phyloP scores from a whole-genome alignment of 2,797 vertebrate genomes.

The Pseudocheirus occidentalis region DNA sequence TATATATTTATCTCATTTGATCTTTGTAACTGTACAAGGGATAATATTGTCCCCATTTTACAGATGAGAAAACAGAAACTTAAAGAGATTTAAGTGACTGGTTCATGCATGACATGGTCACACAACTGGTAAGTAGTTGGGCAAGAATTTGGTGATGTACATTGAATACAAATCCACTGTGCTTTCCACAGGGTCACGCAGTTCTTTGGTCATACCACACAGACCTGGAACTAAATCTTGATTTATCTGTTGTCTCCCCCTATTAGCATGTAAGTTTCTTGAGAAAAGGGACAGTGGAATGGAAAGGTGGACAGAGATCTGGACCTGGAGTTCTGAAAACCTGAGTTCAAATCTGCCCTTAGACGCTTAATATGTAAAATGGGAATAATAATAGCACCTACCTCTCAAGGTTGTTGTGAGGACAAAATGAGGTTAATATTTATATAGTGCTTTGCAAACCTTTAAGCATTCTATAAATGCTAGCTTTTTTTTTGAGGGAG shows the following conservation, averaged over 20 bases:
- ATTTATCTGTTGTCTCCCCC: neutral
- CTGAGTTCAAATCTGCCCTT: neutral
- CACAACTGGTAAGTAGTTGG: neutral
- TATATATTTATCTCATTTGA: neutral
- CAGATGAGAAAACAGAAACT: neutral
- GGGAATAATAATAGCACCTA: neutral
- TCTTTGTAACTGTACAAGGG: neutral
- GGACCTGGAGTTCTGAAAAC: neutral
- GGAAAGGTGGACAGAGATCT: neutral
- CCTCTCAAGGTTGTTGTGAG: neutral
- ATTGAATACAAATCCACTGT: neutral
- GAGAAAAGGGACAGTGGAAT: neutral
- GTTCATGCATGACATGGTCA: neutral
- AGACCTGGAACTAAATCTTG: neutral
- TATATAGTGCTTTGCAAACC: neutral
- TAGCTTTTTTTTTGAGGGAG: neutral
- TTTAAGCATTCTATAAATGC: neutral
- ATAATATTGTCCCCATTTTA: neutral
- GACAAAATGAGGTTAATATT: neutral
- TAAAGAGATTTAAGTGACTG: neutral
- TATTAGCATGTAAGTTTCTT: neutral
- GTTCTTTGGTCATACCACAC: neutral
- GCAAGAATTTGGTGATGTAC: neutral
- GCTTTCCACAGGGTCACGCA: neutral
- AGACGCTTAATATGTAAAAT: neutral